Base-by-base conservation (phyloP, 2,113 vertebrate genomes). In the Caranx ignobilis region DNA sequence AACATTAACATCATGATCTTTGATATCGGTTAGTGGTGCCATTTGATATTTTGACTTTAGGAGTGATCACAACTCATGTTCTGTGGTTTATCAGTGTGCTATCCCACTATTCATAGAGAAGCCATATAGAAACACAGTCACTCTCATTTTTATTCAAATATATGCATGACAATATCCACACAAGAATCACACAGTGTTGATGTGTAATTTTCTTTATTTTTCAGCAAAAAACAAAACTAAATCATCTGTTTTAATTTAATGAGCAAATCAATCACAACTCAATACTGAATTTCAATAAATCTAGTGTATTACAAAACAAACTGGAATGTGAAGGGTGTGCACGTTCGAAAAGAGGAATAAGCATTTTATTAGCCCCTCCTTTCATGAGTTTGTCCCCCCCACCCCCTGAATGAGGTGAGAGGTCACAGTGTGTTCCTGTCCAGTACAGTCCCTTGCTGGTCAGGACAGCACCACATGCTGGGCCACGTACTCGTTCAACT, bases 401-500 rank as follows among this genome's bases (percentile, higher is more conserved):
- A 64, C 73, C 61, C 74, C 54, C 5, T 57, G 61, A 88, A 91
- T 71, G 81, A 86, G 89, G 90, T 91, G 76, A 91, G 63, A 90
- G 92, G 88, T 94, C 87, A 82, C 37, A 15, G 63, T 47, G 77
- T 90, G 90, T 91, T 88, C 91, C 93, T 88, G 91, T 93, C 75
- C 88, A 74, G 84, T 84, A 54, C 78, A 72, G 87, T 83, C 90
- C 89, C 86, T 91, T 59, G 86, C 92, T 92, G 90, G 61, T 89
- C 92, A 87, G 86, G 56, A 86, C 88, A 83, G 82, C 80, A 45
- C 85, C 82, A 91, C 94, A 92, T 68, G 90, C 95, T 96, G 95
- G 92, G 95, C 91, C 87, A 87, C 91, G 93, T 84, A 95, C 94
- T 93, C 94, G 64, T 95, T 96, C 93, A 93, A 95, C 96, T 95